These are phyloP conservation scores for Phrynocephalus forsythii DNA, from an alignment of 2,797 vertebrate species.

Conservation along the genomic window DNA sequence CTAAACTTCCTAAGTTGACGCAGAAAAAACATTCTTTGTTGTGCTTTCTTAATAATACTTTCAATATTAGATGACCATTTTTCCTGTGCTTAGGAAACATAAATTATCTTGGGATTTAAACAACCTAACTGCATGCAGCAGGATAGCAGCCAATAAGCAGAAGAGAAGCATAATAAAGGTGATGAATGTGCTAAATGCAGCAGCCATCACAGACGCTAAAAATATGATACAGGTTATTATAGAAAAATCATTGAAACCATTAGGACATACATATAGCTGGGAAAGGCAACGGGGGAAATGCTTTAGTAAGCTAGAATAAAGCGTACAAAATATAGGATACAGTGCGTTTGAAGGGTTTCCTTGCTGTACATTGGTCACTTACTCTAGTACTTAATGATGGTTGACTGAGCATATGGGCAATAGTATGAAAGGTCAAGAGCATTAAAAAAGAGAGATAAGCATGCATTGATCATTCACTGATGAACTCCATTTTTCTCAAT, in stretches of 20 bases:
- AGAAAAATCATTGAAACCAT: constrained; percentile 3
- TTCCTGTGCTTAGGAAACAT: neutral
- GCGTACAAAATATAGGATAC: neutral
- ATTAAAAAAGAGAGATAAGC: neutral
- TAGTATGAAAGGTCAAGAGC: constrained; percentile 2
- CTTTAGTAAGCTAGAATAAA: neutral
- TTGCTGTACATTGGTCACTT: neutral
- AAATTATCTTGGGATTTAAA: constrained; percentile 18
- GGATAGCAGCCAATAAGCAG: constrained; percentile 8
- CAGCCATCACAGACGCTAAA: fast-evolving
- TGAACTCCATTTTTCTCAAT: too few species aligned
- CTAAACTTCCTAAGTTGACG: too few species aligned
- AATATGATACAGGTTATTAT: constrained; percentile 14
- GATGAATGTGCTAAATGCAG: constrained; percentile 7
- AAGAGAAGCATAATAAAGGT: neutral
- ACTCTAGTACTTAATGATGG: neutral
- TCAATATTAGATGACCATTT: too few species aligned
- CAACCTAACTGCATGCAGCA: neutral
- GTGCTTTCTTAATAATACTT: too few species aligned
- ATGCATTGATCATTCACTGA: too few species aligned
- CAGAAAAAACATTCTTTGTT: too few species aligned
- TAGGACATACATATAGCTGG: constrained; percentile 7
- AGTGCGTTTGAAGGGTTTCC: constrained; percentile 25
- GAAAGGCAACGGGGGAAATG: neutral
- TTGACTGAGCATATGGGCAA: neutral